phyloP scores from a whole-genome alignment of 1,140 invertebrate species.

The Drosophila virilis region DNA sequence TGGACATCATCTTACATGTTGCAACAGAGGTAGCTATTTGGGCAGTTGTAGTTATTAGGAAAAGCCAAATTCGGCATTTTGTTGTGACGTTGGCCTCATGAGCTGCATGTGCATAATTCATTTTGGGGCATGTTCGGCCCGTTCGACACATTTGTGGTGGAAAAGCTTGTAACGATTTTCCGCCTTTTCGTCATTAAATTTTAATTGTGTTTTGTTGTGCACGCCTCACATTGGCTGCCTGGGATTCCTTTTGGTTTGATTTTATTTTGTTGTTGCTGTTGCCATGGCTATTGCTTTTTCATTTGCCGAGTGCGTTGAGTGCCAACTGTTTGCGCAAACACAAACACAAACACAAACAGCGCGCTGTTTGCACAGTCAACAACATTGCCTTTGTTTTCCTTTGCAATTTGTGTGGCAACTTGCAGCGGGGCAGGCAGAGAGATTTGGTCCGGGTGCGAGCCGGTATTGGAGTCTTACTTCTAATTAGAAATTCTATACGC shows the following conservation, averaged over 20 bases:
- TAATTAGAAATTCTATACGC: constrained; percentile 79
- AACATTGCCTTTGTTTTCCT: constrained; percentile 71
- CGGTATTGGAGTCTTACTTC: constrained; percentile 68
- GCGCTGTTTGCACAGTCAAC: constrained; percentile 68
- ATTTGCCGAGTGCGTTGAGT: constrained; percentile 59
- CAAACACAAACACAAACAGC: constrained; percentile 45
- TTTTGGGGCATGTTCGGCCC: constrained; percentile 35
- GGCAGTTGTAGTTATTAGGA: constrained; percentile 64
- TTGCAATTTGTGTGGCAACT: constrained; percentile 76
- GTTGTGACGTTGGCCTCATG: constrained; percentile 45
- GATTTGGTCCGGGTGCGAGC: neutral
- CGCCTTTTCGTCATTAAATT: constrained; percentile 82
- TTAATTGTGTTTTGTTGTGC: constrained; percentile 72
- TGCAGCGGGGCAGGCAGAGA: constrained; percentile 14
- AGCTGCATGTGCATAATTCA: constrained; percentile 67
- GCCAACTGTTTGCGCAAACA: constrained; percentile 76
- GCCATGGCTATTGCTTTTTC: neutral
- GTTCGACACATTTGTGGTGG: constrained; percentile 25
- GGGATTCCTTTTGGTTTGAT: constrained; percentile 49
- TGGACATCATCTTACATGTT: constrained; percentile 68
- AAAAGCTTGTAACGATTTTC: constrained; percentile 55
- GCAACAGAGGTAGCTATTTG: constrained; percentile 54
- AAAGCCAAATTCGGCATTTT: constrained; percentile 76
- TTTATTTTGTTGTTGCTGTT: neutral
- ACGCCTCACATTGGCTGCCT: constrained; percentile 50